Percentiles rank a stretch among this genome's conserved stretches.
Evolutionary conservation across 2,888 invertebrate genomes (phyloP).

Genomic region (Parelbella ahira): DNA sequence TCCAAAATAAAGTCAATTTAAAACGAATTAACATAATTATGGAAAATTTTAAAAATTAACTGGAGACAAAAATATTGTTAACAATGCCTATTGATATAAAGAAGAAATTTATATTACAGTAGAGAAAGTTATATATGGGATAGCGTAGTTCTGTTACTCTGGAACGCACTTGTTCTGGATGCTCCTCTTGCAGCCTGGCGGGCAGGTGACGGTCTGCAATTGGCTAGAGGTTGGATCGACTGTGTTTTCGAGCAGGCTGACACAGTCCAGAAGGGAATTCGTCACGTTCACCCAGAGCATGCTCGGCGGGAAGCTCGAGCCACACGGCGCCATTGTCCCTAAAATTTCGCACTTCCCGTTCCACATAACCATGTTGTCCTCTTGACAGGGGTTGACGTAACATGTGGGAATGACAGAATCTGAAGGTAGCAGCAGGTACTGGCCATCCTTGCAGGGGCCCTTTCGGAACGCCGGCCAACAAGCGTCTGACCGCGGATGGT

Average conservation of each 20-base stretch:
- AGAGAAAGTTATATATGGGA: no score
- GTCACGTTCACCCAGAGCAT: slow-evolving; percentile 82
- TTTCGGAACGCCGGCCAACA: slow-evolving; percentile 83
- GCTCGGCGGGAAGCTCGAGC: slow-evolving; percentile 43
- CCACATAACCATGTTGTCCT: slow-evolving; percentile 70
- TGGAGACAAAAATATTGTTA: no score
- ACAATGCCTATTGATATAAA: no score
- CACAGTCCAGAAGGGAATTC: slow-evolving; percentile 80
- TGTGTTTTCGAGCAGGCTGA: slow-evolving; percentile 52
- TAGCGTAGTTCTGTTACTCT: background rate
- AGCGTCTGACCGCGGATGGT: slow-evolving; percentile 79
- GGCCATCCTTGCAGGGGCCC: slow-evolving; percentile 81
- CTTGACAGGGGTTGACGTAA: slow-evolving; percentile 80
- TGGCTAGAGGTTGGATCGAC: slow-evolving; percentile 25
- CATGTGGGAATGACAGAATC: slow-evolving; percentile 81
- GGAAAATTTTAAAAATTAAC: no score
- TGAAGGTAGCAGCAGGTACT: slow-evolving; percentile 78
- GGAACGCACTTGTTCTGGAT: slow-evolving; percentile 47
- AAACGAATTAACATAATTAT: no score
- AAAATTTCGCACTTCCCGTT: slow-evolving; percentile 69
- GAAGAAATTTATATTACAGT: no score
- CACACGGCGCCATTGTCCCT: slow-evolving; percentile 62
- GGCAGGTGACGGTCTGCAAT: slow-evolving; percentile 35
- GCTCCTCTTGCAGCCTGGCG: slow-evolving; percentile 55
- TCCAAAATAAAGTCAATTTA: no score